These are phyloP conservation scores for Ferdinandea cuprea DNA, from an alignment of 2,888 invertebrate species.

Conservation along the genomic window DNA sequence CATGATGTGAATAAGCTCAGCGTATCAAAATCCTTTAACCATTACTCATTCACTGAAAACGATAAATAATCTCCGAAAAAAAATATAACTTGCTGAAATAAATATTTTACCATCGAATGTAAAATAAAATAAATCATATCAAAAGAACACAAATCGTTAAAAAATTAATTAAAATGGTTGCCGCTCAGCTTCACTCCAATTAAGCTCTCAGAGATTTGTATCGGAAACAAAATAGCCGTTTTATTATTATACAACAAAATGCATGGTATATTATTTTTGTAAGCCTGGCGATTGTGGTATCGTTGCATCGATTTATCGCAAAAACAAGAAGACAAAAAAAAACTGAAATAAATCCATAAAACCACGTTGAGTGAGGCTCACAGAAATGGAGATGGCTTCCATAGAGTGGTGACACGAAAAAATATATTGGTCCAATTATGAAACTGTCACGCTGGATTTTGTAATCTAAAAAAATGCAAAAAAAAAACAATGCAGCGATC, in stretches of 20 bases:
- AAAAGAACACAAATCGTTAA: constrained; percentile 35
- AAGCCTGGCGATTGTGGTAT: constrained; percentile 46
- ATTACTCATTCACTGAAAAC: constrained; percentile 22
- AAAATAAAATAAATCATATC: constrained; percentile 45
- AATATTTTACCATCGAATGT: constrained; percentile 26
- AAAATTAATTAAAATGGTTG: constrained; percentile 59
- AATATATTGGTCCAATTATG: constrained; percentile 71
- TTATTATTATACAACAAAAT: not conserved
- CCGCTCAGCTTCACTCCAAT: constrained; percentile 54
- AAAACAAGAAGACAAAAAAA: constrained; percentile 18
- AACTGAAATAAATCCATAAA: constrained; percentile 26
- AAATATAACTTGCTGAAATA: constrained; percentile 25
- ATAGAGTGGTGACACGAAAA: not conserved
- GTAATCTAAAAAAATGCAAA: constrained; percentile 46
- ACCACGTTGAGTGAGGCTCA: constrained; percentile 15
- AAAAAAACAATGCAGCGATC: constrained; percentile 50
- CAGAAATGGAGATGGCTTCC: constrained; percentile 7
- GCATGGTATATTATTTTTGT: not conserved
- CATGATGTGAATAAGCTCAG: constrained; percentile 15
- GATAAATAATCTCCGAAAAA: not conserved
- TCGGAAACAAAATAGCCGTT: constrained; percentile 26
- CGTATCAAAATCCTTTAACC: constrained; percentile 25
- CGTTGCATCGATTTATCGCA: constrained; percentile 57
- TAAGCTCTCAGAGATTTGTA: constrained; percentile 55
- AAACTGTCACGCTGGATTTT: constrained; percentile 69